A percentile compares a stretch with the other conserved stretches of the same genome.
phyloP scores from a whole-genome alignment of 2,113 vertebrate genomes.

The Plotosus lineatus region DNA sequence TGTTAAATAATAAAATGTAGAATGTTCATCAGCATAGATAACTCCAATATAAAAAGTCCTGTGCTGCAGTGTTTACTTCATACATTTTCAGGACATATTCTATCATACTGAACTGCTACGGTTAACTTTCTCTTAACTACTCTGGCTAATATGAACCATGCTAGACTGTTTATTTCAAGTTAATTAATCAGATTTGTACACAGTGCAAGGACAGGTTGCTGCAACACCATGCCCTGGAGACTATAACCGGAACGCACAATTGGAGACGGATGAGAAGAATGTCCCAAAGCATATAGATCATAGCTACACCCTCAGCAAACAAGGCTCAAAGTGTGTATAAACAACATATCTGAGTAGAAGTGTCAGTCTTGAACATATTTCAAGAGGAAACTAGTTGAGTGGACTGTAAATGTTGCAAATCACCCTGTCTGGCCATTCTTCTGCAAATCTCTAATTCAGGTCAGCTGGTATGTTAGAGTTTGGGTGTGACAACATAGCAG shows the following conservation, averaged over 20 bases:
- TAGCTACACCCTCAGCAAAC: neutral
- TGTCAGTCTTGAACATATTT: neutral
- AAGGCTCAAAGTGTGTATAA: neutral
- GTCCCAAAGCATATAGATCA: neutral
- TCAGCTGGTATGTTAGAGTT: slow-evolving; percentile 13
- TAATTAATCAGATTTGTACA: neutral
- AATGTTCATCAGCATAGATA: no score
- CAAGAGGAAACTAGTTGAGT: neutral
- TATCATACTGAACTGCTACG: neutral
- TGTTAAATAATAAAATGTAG: no score
- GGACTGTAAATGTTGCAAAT: neutral
- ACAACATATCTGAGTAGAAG: neutral
- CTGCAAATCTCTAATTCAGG: neutral
- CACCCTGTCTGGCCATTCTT: neutral
- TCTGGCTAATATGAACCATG: neutral
- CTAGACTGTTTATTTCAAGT: neutral
- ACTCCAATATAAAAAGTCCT: no score
- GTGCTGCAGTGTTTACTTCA: neutral
- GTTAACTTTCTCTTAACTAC: neutral
- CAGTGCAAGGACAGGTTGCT: neutral
- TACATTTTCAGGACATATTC: neutral
- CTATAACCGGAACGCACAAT: neutral
- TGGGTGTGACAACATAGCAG: slow-evolving; percentile 37
- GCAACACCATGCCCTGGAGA: neutral
- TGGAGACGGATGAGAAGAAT: no score